Evolutionary conservation across 2,797 vertebrate species (phyloP).

Genomic region (Pteropus rufus): DNA sequence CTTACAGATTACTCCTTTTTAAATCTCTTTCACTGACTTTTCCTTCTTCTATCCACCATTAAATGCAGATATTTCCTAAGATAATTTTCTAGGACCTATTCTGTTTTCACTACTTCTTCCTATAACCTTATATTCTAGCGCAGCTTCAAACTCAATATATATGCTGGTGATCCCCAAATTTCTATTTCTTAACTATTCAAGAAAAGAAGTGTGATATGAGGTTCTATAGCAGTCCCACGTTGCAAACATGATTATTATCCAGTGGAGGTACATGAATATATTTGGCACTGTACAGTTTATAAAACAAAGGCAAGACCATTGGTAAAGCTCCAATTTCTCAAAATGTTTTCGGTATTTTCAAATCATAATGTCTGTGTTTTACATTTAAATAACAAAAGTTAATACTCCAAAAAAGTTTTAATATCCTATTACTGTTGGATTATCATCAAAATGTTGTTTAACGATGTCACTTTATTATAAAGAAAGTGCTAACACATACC

Average conservation of each 20-base stretch:
- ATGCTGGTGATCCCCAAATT: not conserved
- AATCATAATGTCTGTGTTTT: constrained; percentile 6
- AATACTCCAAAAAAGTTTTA: constrained; percentile 71
- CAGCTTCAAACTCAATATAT: not conserved
- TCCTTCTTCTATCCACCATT: not conserved
- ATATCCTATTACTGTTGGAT: constrained; percentile 67
- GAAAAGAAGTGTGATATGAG: not conserved
- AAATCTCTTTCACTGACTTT: not conserved
- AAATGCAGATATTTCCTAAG: not conserved
- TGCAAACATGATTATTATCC: not conserved
- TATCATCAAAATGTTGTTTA: constrained; percentile 72
- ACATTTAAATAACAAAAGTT: constrained; percentile 56
- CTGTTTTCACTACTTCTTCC: not conserved
- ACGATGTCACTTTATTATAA: constrained; percentile 66
- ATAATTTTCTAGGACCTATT: not conserved
- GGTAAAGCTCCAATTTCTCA: not conserved
- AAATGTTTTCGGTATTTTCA: constrained; percentile 1
- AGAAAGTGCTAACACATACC: constrained; percentile 73
- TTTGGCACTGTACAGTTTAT: not conserved
- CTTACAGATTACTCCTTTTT: not conserved
- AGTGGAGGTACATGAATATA: not conserved
- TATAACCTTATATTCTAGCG: not conserved
- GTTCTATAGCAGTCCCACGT: not conserved
- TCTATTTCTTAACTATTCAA: not conserved
- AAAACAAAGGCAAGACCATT: not conserved